Base-by-base conservation (phyloP, 2,113 vertebrate genomes). In the Turdus rufiventris region DNA sequence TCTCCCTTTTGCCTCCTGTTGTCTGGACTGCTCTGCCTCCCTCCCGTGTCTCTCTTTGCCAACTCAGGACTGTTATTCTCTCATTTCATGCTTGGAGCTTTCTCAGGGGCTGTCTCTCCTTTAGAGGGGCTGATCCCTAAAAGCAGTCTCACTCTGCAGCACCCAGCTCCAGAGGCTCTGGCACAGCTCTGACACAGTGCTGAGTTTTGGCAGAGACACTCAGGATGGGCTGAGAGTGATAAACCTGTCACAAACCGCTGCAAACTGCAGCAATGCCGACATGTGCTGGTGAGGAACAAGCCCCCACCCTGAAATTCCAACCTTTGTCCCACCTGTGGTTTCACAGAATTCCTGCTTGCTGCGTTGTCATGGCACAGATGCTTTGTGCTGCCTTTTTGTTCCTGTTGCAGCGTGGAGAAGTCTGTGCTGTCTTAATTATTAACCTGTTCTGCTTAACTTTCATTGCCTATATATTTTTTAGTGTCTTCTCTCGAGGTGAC, bases 401-500 rank as follows among this genome's bases (percentile, higher is more conserved):
- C 85, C 67, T 65, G 47, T 60, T 88, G 56, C 88, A 88, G 67
- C 0, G 0, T 12, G 80, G 72, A 93, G 89, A 91, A 50, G 54
- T 84, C 90, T 80, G 51, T 89, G 90, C 82, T 82, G 17, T 62
- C 91, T 94, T 90, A 93, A 96, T 95, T 48, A 95, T 94, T 93
- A 93, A 91, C 89, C 90, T 94, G 85, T 86, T 93, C 56, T 71
- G 72, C 85, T 91, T 67, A 77, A 70, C 63, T 88, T 95, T 74
- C 88, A 56, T 91, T 94, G 21, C 79, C 56, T 77, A 34, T 85
- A 26, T 93, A 54, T 89, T 88, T 93, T 94, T 96, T 81, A 78
- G 82, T 56, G 82, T 85, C 82, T 90, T 74, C 72, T 85, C 45
- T 85, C 71, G 93, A 88, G 78, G 79, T 88, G 90, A 88, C 88